These are phyloP conservation scores for Cremastinae sp. DNA, from an alignment of 2,888 invertebrate species.

Conservation along the genomic window DNA sequence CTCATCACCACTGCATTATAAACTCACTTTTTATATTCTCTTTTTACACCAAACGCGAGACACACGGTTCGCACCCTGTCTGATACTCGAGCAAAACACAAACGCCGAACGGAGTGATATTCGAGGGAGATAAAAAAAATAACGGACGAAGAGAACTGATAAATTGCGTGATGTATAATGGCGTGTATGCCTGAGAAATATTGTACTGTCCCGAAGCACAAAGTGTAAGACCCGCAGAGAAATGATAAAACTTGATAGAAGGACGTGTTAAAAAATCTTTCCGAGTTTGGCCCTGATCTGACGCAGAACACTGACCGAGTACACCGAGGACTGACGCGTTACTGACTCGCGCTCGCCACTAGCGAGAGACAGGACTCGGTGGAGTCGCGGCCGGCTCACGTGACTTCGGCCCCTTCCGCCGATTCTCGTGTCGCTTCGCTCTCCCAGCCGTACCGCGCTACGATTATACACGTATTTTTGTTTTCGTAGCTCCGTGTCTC, in stretches of 20 bases:
- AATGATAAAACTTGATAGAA: not conserved
- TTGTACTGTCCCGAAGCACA: no score
- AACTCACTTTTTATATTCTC: slow-evolving; percentile 48
- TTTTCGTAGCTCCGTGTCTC: slow-evolving; percentile 33
- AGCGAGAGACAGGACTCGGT: slow-evolving; percentile 66
- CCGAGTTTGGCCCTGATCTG: slow-evolving; percentile 71
- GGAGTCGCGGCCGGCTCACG: slow-evolving; percentile 70
- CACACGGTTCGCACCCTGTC: no score
- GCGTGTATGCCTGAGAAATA: no score
- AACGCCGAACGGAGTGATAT: no score
- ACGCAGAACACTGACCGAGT: slow-evolving; percentile 75
- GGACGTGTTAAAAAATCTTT: slow-evolving; percentile 4
- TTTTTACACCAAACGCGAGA: not conserved
- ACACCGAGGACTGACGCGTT: slow-evolving; percentile 76
- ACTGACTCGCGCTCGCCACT: slow-evolving; percentile 70
- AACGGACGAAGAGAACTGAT: no score
- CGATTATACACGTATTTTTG: slow-evolving; percentile 19
- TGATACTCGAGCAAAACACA: no score
- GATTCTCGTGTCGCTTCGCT: slow-evolving; percentile 61
- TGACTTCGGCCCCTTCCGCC: slow-evolving; percentile 64
- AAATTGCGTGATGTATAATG: no score
- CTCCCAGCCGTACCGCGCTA: slow-evolving; percentile 7
- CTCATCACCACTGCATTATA: slow-evolving; percentile 53
- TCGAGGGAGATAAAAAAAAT: no score
- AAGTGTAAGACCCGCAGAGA: no score